Base-by-base conservation (phyloP, 1,140 invertebrate genomes). In the Dryas iulia region DNA sequence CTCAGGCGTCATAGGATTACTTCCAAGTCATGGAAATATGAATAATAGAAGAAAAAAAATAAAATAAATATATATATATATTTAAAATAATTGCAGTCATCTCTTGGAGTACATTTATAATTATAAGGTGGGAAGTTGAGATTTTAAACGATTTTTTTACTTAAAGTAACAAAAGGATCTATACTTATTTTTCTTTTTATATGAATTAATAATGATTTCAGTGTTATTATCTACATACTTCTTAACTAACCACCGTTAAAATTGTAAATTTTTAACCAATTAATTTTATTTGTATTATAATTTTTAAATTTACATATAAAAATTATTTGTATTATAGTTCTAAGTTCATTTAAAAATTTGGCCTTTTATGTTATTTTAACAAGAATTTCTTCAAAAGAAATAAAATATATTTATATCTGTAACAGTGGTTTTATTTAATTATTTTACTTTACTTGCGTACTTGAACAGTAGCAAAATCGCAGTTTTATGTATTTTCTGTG, bases 361-460 rank as follows among this genome's bases (percentile, higher is more conserved):
- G 39, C 39, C 14, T 21, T 10, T 47, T 47, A 47, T 47, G 39
- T 47, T 47, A 5, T 18, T 47, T 47, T 47, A 14, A 47, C 14
- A 47, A 47, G 7, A 28, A 64, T 56, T 64, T 64, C 52, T 64
- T 64, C 21, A n/a, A 64, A 64, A 64, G 62, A 64, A 64, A 64
- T 64, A 64, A 64, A 64, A 14, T 52, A 54, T 54, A 64, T 64
- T 64, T 64, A 64, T 64, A 64, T 64, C 47, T 64, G 62, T 56
- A 64, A 64, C 31, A 31, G 30, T 21, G 35, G n/a, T 64, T 62
- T 64, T 56, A 64, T 64, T 64, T n/a, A n/a, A n/a, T n/a, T n/a
- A n/a, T n/a, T n/a, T n/a, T n/a, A n/a, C n/a, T n/a, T n/a, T n/a
- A n/a, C n/a, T n/a, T n/a, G n/a, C n/a, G n/a, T n/a, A n/a, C n/a